A percentile compares a stretch with the other conserved stretches of the same genome.
Conservation (phyloP, 2,888 invertebrate species). For the Carpatolechia fugitivella region DNA sequence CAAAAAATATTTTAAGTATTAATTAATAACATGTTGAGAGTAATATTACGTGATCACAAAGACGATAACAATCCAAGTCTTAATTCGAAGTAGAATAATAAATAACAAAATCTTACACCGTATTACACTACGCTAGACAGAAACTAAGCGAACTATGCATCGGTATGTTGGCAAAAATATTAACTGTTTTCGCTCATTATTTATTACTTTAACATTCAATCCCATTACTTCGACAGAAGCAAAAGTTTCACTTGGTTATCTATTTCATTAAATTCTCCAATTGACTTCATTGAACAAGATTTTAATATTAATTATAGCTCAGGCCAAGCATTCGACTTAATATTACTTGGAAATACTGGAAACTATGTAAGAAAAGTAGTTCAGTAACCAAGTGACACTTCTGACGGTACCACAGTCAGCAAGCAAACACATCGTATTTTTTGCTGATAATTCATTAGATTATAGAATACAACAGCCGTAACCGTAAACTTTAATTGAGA, state of each 20-base stretch:
- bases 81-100: slow-evolving; percentile 71
- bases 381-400: not conserved
- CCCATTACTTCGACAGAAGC: slow-evolving; percentile 1
- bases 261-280: not conserved
- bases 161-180: slow-evolving; percentile 55
- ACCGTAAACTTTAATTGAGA: slow-evolving; percentile 29
- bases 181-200: slow-evolving; percentile 27
- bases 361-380: not conserved
- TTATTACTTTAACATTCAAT: slow-evolving; percentile 12
- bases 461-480: slow-evolving; percentile 33
- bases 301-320: no score
- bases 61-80: slow-evolving; percentile 67
- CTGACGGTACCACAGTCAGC: not conserved
- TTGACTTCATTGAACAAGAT: no score
- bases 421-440: not conserved
- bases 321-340: no score
- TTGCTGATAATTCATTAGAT: slow-evolving; percentile 7
- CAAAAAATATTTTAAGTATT: not conserved
- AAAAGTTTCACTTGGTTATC: not conserved
- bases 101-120: slow-evolving; percentile 73
- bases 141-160: slow-evolving; percentile 65
- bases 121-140: slow-evolving; percentile 60
- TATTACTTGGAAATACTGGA: no score
- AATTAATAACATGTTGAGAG: not conserved
- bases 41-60: slow-evolving; percentile 54